These are phyloP conservation scores for Sceloporus undulatus DNA, from an alignment of 2,113 vertebrate genomes.

Conservation along the genomic window DNA sequence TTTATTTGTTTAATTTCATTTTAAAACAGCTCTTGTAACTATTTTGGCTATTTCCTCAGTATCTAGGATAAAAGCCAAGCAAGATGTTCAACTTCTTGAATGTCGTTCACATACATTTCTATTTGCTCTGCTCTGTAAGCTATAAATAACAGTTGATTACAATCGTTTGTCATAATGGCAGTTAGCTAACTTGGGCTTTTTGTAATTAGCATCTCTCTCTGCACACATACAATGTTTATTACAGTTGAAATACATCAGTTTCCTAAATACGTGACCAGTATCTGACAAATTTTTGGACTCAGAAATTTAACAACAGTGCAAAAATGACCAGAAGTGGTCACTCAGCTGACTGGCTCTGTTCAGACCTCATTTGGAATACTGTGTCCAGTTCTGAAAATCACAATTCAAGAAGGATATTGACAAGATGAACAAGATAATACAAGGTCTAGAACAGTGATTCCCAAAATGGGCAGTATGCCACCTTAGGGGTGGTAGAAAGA, in stretches of 20 bases:
- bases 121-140: conserved; percentile 26
- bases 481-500: no score
- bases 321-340: background rate
- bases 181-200: conserved; percentile 18
- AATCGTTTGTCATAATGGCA: conserved; percentile 32
- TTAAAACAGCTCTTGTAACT: conserved; percentile 17
- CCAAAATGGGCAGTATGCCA: no score
- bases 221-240: background rate
- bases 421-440: no score
- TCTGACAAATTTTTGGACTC: background rate
- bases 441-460: no score
- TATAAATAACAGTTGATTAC: conserved; percentile 39
- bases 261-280: background rate
- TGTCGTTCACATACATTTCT: conserved; percentile 21
- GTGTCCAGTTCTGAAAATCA: no score
- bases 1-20: conserved; percentile 27
- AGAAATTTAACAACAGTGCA: no score
- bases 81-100: conserved; percentile 17
- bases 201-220: conserved; percentile 13
- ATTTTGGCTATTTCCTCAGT: background rate
- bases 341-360: no score
- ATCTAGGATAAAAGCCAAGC: conserved; percentile 32
- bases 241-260: background rate
- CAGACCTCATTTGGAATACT: no score
- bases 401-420: no score